Conservation (phyloP, 2,888 invertebrate species). For the Caenorhabditis zanzibari region DNA sequence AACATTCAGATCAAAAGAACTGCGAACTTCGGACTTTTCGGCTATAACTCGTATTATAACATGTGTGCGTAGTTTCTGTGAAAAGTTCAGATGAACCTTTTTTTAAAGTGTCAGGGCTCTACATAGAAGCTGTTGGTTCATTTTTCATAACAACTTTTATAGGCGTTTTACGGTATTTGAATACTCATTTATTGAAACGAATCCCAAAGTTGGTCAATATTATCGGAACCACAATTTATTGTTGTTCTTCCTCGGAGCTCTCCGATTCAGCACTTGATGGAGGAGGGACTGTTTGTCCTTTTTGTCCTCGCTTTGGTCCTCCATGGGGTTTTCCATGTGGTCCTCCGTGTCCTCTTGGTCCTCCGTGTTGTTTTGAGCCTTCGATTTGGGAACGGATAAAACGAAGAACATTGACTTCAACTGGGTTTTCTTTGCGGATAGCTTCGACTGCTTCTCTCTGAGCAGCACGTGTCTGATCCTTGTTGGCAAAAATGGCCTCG, state of each 20-base stretch:
- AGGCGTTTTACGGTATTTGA: too few species aligned
- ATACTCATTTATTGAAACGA: too few species aligned
- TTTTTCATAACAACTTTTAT: too few species aligned
- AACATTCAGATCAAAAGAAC: slow-evolving; percentile 34
- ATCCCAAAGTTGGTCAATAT: too few species aligned
- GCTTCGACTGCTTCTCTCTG: slow-evolving; percentile 39
- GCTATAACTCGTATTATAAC: not conserved
- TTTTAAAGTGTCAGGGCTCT: too few species aligned
- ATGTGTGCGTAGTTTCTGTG: not conserved
- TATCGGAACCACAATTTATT: not conserved
- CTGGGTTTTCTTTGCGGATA: slow-evolving; percentile 31
- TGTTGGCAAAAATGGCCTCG: slow-evolving; percentile 56
- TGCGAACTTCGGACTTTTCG: slow-evolving; percentile 20
- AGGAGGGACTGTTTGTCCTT: not conserved
- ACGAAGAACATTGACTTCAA: slow-evolving; percentile 19
- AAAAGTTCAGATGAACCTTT: too few species aligned
- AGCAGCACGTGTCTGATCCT: slow-evolving; percentile 52
- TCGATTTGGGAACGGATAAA: slow-evolving; percentile 39
- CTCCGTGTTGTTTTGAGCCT: slow-evolving; percentile 31
- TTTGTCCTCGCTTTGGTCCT: slow-evolving; percentile 10
- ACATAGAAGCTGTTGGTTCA: too few species aligned
- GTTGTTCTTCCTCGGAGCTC: not conserved
- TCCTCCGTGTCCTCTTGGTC: slow-evolving; percentile 30
- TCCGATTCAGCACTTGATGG: not conserved
- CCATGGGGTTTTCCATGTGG: slow-evolving; percentile 8